phyloP scores from a whole-genome alignment of 2,113 vertebrate genomes.

The Onychostruthus taczanowskii region DNA sequence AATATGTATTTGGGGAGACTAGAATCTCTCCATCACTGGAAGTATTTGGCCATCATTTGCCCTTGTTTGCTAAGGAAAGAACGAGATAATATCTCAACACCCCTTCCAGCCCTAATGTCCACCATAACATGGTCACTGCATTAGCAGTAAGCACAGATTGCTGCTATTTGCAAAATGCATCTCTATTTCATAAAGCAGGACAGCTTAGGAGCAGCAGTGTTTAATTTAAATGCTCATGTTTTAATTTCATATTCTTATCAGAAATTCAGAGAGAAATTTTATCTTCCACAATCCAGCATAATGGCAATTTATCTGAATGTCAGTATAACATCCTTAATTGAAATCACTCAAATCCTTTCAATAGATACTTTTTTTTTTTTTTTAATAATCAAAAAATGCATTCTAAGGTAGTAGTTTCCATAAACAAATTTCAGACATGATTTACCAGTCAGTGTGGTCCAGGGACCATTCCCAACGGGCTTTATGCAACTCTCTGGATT shows the following conservation, averaged over 20 bases:
- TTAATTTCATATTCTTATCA: neutral
- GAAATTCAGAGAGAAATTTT: neutral
- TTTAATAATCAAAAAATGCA: neutral
- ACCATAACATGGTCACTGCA: neutral
- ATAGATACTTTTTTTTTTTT: neutral
- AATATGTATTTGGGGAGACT: neutral
- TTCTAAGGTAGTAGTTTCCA: neutral
- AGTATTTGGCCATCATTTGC: neutral
- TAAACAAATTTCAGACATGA: neutral
- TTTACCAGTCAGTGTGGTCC: neutral
- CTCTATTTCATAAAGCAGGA: neutral
- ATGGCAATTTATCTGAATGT: neutral
- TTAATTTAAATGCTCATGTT: neutral
- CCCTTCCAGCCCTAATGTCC: neutral
- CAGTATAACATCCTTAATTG: neutral
- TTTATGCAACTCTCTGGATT: neutral
- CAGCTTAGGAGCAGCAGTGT: neutral
- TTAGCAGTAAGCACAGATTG: neutral
- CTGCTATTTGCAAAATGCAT: neutral
- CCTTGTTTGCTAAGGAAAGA: neutral
- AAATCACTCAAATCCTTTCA: neutral
- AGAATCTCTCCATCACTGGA: neutral
- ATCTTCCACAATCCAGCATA: neutral
- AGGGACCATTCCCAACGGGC: neutral
- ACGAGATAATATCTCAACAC: neutral